Base-by-base conservation (phyloP, 2,888 invertebrate species). In the Stegophylla sp. region DNA sequence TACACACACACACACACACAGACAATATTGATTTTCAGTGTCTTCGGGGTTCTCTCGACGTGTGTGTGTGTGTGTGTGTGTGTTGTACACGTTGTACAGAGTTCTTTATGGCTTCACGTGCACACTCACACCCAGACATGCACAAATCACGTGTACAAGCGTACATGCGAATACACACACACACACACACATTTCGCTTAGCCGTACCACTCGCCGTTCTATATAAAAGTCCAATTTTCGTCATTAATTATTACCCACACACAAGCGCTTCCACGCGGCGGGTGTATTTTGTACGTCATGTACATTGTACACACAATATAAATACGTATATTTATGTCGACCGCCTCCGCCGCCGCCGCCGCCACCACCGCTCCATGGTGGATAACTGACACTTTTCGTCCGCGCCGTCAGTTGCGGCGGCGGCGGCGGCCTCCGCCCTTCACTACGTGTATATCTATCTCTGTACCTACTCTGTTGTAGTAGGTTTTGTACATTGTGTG, bases 71-170 rank as follows among this genome's bases (percentile, higher is more conserved):
- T 26, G n/a, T 43, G n/a, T n/a, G n/a, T n/a, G n/a, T n/a, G n/a
- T n/a, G n/a, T n/a, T n/a, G n/a, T n/a, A n/a, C n/a, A n/a, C n/a
- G n/a, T n/a, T n/a, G n/a, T n/a, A n/a, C n/a, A n/a, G n/a, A 1
- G 34, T 77, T 67, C 76, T 77, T 77, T 77, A 77, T 77, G 76
- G 76, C 76, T 77, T 77, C 76, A 56, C 20, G 67, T 56, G 41
- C 48, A 64, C 45, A 61, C 5, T 26, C 34, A 63, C 53, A 53
- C 63, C 15, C 17, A 56, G 43, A 43, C 5, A n/a, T 20, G 51
- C 17, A 51, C n/a, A 7, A 17, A 20, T n/a, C 1, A 51, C 51
- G 4, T 43, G 10, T 45, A 43, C 51, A 5, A 15, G 3, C n/a
- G 17, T 23, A 3, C 56, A 43, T 26, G 63, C 56, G 26, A n/a